phyloP scores from a whole-genome alignment of 2,113 vertebrate genomes.

The Quiscalus mexicanus region DNA sequence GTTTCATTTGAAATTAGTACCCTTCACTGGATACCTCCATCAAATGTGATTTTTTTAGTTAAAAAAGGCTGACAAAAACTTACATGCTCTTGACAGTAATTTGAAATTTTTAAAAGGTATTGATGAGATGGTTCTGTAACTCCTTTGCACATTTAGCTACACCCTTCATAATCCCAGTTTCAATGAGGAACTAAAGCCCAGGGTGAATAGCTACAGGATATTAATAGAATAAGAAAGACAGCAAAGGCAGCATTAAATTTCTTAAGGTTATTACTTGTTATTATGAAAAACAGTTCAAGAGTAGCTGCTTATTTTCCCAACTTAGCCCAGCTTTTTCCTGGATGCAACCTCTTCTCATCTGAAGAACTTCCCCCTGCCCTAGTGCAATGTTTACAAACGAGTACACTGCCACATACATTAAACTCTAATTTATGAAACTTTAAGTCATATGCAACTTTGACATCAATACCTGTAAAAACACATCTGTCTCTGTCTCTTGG shows the following conservation, averaged over 20 bases:
- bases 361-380: neutral
- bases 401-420: neutral
- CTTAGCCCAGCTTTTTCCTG: neutral
- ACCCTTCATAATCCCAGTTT: neutral
- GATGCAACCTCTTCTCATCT: neutral
- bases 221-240: constrained; percentile 55
- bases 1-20: neutral
- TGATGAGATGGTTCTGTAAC: neutral
- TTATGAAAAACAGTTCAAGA: neutral
- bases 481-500: neutral
- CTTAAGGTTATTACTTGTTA: neutral
- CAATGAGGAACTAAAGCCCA: neutral
- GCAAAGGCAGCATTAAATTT: constrained; percentile 49
- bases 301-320: neutral
- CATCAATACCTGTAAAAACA: neutral
- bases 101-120: neutral
- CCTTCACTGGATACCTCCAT: neutral
- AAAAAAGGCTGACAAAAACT: neutral
- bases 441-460: neutral
- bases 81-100: neutral
- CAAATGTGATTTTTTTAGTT: neutral
- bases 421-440: neutral
- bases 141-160: neutral
- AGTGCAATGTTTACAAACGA: neutral
- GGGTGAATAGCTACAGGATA: constrained; percentile 21